Conservation (phyloP, 2,888 invertebrate species). For the Drosophila imparisetae region DNA sequence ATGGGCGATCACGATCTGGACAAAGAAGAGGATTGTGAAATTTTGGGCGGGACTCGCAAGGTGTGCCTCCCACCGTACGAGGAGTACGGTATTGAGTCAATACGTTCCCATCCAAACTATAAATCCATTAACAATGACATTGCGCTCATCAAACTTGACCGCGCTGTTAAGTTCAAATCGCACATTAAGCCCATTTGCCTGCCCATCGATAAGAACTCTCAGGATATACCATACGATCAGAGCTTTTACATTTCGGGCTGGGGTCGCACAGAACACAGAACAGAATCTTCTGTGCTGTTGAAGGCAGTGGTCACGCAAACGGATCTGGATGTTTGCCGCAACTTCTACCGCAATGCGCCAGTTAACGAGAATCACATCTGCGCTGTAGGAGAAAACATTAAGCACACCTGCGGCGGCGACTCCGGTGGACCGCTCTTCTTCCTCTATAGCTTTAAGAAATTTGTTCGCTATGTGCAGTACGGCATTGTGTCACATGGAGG, state of each 20-base stretch:
- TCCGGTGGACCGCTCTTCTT: slow-evolving; percentile 80
- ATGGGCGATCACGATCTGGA: slow-evolving; percentile 84
- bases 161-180: slow-evolving; percentile 53
- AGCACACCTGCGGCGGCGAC: slow-evolving; percentile 77
- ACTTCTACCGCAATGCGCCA: slow-evolving; percentile 52
- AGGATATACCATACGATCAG: slow-evolving; percentile 38
- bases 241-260: slow-evolving; percentile 78
- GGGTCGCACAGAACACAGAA: slow-evolving; percentile 74
- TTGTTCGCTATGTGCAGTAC: slow-evolving; percentile 75
- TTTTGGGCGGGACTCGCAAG: slow-evolving; percentile 38
- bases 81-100: slow-evolving; percentile 79
- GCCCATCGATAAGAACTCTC: slow-evolving; percentile 66
- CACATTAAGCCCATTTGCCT: slow-evolving; percentile 81
- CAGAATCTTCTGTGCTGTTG: slow-evolving; percentile 57
- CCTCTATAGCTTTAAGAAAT: slow-evolving; percentile 51
- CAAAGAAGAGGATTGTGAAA: slow-evolving; percentile 78
- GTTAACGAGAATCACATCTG: slow-evolving; percentile 73
- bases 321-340: slow-evolving; percentile 59
- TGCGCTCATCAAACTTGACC: slow-evolving; percentile 86
- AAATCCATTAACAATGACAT: slow-evolving; percentile 86
- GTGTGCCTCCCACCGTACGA: slow-evolving; percentile 84
- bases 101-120: slow-evolving; percentile 86
- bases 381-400: slow-evolving; percentile 71
- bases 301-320: slow-evolving; percentile 65
- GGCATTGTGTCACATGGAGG: slow-evolving; percentile 89